Base-by-base conservation (phyloP, 2,888 invertebrate species). In the Axea sp. region DNA sequence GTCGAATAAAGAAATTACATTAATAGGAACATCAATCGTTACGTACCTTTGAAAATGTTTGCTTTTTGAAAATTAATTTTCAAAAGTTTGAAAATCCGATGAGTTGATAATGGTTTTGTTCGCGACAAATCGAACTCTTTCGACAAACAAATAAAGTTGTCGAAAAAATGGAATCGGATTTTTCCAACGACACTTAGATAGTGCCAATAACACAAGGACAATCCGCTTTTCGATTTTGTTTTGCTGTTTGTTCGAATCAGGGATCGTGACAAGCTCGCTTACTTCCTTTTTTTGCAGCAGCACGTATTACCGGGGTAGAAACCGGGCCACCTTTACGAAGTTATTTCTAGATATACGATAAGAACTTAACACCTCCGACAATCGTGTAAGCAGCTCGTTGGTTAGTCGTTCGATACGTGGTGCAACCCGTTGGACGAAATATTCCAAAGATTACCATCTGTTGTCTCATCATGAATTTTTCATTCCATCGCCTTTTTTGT, bases 391-490 rank as follows among this genome's bases (percentile, higher is more conserved):
- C 47, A 49, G 43, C 41, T 37, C 47, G 41, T 55, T 62, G 43
- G 37, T 33, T 53, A 28, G 51, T 17, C 19, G 37, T 51, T 43
- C 45, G 30, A 57, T 47, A 59, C 28, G 37, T 12, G 8, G 28
- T 9, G 3, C 31, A 17, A 26, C n/a, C 30, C n/a, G 9, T 37
- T 31, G 37, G 24, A 55, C 55, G 45, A 45, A 60, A 51, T 59
- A 62, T 62, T 53, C 39, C 17, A 19, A 47, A 45, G 60, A 69
- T 62, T 60, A 49, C 67, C 47, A 68, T 53, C 39, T 51, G 35
- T 69, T 60, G 51, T 59, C 43, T 60, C 43, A 49, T 60, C 68
- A 69, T 69, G 60, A 57, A 69, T 69, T 59, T 62, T 62, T 71
- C 35, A 59, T 57, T 41, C 51, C 9, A 8, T 14, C 19, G 49